Evolutionary conservation across 2,113 vertebrate species (phyloP), one percentile per base, ranked within the genome.

Genomic region (Rhadina sibilatrix): DNA sequence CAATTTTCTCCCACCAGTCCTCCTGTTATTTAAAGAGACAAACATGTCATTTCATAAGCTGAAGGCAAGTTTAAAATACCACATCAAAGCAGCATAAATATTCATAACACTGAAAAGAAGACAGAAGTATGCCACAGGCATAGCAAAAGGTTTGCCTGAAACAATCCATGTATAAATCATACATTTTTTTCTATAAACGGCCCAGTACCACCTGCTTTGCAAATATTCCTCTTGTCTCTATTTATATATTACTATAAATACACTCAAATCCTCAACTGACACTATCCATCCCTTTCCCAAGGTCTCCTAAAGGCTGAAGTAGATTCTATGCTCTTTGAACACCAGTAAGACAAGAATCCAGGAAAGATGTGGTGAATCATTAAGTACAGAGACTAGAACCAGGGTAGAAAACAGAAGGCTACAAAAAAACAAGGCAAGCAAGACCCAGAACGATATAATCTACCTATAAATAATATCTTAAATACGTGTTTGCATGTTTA

Each of bases 161-260:
- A 91, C 27, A 60, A 84, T 75, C 56, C 2, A 3, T 28, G 35
- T 82, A 70, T 44, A 93, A 78, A 89, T 70, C 42, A 70, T 3
- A 38, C 5, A 2, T 60, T 79, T 89, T 91, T 90, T 84, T 85
- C 92, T 88, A 56, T 74, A 86, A 81, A 66, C 11, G 12, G 59
- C 30, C 24, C 64, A 66, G 47, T 42, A 89, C 35, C 59, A 89
- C 64, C 60, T 92, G 50, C 64, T 90, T 70, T 80, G 63, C 56
- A 90, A 90, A 35, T 65, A 92, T 68, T 92, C 37, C 66, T 87
- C 70, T 52, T 90, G 57, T 28, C 18, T 72, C n/a, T 63, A 80
- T 77, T 88, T 81, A 74, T 40, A 64, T n/a, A 59, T 27, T 42
- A 54, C n/a, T 95, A 92, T 82, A 90, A 95, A 95, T 86, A 86